These are phyloP conservation scores for Holothuria glaberrima DNA, from an alignment of 35 echinoderm and acorn worm species.

Conservation along the genomic window DNA sequence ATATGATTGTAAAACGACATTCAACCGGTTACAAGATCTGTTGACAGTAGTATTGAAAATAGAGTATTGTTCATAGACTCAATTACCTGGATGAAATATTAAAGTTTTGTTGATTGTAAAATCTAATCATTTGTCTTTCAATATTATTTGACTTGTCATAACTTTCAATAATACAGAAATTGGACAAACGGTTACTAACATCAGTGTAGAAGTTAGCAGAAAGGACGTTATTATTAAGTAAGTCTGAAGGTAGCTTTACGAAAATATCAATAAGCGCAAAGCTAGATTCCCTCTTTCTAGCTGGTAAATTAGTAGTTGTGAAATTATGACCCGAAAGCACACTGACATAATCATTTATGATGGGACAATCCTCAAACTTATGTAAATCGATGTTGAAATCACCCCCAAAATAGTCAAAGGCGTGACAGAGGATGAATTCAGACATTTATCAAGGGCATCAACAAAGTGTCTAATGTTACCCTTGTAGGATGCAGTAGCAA, in stretches of 20 bases:
- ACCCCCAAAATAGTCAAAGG: background rate
- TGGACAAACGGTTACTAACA: background rate
- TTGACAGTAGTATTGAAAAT: background rate
- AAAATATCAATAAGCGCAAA: background rate
- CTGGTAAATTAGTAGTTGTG: background rate
- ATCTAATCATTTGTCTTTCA: slow-evolving; percentile 11
- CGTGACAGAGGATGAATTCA: background rate
- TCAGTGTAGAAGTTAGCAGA: too few species aligned
- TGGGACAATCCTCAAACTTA: background rate
- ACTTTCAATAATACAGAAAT: slow-evolving; percentile 16
- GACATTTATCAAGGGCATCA: background rate
- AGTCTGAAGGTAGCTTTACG: background rate
- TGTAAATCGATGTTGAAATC: slow-evolving; percentile 9
- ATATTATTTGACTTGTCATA: background rate
- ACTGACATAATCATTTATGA: slow-evolving; percentile 19
- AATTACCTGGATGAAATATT: background rate
- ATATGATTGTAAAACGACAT: background rate
- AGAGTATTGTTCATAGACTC: background rate
- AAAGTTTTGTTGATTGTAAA: slow-evolving; percentile 9
- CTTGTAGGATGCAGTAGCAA: background rate
- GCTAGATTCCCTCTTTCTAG: background rate
- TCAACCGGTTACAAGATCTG: background rate
- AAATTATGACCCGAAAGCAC: background rate
- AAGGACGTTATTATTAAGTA: background rate
- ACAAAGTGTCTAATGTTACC: background rate